These are phyloP conservation scores for Coleophora deauratella DNA, from an alignment of 2,888 invertebrate species.

Conservation along the genomic window DNA sequence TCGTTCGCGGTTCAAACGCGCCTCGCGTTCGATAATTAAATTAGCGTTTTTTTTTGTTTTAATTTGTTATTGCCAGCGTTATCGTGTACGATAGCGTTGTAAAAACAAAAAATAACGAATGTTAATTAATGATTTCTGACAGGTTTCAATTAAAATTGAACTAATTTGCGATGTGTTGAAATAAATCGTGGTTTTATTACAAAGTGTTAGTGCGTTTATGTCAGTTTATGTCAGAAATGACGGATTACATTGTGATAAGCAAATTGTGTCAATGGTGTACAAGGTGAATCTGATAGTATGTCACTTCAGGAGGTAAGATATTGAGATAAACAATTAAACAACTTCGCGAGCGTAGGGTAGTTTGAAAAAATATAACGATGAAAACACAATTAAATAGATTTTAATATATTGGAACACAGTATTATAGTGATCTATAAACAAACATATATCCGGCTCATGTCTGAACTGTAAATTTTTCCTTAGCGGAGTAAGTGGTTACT, in stretches of 20 bases:
- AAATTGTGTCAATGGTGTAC: conserved; percentile 43
- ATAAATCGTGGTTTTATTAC: too few species aligned
- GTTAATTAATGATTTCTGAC: conserved; percentile 9
- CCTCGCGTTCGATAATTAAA: conserved; percentile 2
- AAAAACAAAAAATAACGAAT: conserved; percentile 5
- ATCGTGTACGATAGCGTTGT: conserved; percentile 9
- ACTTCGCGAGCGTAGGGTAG: background rate
- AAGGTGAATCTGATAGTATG: conserved; percentile 44
- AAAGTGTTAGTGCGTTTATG: too few species aligned
- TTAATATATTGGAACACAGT: background rate
- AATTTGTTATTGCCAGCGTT: conserved; percentile 4
- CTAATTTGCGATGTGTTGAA: conserved; percentile 15
- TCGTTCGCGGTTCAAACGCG: conserved; percentile 5
- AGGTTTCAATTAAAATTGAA: conserved; percentile 1
- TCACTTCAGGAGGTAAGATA: conserved; percentile 62
- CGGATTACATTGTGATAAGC: conserved; percentile 36
- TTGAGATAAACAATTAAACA: background rate
- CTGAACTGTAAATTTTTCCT: too few species aligned
- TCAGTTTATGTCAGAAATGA: conserved; percentile 26
- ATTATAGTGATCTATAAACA: too few species aligned
- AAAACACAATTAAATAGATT: background rate
- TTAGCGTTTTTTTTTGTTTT: too few species aligned
- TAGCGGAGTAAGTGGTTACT: too few species aligned
- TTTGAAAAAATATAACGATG: background rate
- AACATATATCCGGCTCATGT: too few species aligned